Evolutionary conservation across 1,140 invertebrate species (phyloP).

Genomic region (Drosophila pectinifera): DNA sequence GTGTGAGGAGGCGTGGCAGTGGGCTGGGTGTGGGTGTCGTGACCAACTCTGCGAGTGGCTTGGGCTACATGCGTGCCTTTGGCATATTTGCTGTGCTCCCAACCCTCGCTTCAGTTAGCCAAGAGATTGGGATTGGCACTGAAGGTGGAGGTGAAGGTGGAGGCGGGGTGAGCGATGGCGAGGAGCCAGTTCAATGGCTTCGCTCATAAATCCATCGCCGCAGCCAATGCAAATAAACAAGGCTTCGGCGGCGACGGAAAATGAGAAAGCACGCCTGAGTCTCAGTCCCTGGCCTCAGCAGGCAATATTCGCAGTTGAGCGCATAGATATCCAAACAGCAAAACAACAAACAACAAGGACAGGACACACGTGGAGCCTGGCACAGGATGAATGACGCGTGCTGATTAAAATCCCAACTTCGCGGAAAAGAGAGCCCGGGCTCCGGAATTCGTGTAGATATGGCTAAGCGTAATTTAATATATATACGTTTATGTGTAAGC

Average conservation of each 20-base stretch:
- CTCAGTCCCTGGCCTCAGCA: slow-evolving; percentile 10
- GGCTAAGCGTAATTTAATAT: too few relatives aligned
- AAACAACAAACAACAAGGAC: slow-evolving; percentile 31
- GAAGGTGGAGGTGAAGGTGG: neutral
- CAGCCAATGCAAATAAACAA: slow-evolving; percentile 76
- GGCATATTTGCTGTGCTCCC: slow-evolving; percentile 71
- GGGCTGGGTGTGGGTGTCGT: slow-evolving; percentile 7
- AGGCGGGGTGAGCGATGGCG: slow-evolving; percentile 20
- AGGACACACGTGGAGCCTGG: neutral
- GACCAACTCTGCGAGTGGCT: slow-evolving; percentile 31
- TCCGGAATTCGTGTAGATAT: neutral
- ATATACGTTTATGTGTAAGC: too few relatives aligned
- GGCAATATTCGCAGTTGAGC: slow-evolving; percentile 54
- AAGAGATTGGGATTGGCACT: slow-evolving; percentile 10
- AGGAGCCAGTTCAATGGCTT: slow-evolving; percentile 63
- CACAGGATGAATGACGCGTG: slow-evolving; percentile 28
- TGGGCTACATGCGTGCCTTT: slow-evolving; percentile 58
- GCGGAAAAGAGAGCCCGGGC: neutral
- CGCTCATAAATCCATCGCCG: slow-evolving; percentile 71
- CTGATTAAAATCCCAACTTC: slow-evolving; percentile 43
- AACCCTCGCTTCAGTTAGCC: neutral
- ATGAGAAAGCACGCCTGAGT: slow-evolving; percentile 13
- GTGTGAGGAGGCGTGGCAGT: slow-evolving; percentile 1
- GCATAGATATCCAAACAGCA: slow-evolving; percentile 40
- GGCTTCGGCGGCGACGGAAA: slow-evolving; percentile 13